Base-by-base conservation (phyloP, 2,888 invertebrate species). In the Sinodicranocentrus sp. region DNA sequence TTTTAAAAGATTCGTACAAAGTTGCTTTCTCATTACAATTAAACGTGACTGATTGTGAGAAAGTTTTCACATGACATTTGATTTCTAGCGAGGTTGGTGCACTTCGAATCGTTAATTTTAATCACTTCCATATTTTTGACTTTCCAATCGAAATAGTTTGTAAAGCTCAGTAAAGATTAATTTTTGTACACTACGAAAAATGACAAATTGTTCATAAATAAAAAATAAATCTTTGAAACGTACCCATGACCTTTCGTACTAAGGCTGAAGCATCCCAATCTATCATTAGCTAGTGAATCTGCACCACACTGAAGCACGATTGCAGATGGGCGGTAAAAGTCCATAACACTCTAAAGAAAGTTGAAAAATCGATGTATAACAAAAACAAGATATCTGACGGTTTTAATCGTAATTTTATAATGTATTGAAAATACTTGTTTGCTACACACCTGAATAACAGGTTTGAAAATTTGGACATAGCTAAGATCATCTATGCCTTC, bases 281-380 rank as follows among this genome's bases (percentile, higher is more conserved):
- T 91, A 91, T 99, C 99, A 57, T 97, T 96, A 0, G 98, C 98
- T 43, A 99, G 92, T 0, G 99, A 99, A 91, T 99, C 99, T 0
- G 99, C 98, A 0, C 99, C 99, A 91, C 99, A 99, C 91, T 98
- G 97, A 15, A 99, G 91, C 0, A 99, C 99, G 89, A 99, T 98
- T 0, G 97, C 98, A 0, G 97, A 97, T 0, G 99, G 99, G 70
- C 96, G 94, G 91, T 97, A 99, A 91, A 95, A 98, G 89, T 98
- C 97, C 95, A 99, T 98, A 0, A 99, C 98, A 86, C 94, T 93
- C 0, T 94, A 94, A 33, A 3, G 33, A 8, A 85, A 21, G 5
- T 57, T 2, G 10, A 57, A 1, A 57, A 57, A 21, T n/a, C 10
- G 3, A 48, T 48, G 21, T 52, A 44, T 3, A 44, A n/a, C n/a